Evolutionary conservation across 2,888 invertebrate genomes (phyloP).

Genomic region (Sphaerophoria taeniata): DNA sequence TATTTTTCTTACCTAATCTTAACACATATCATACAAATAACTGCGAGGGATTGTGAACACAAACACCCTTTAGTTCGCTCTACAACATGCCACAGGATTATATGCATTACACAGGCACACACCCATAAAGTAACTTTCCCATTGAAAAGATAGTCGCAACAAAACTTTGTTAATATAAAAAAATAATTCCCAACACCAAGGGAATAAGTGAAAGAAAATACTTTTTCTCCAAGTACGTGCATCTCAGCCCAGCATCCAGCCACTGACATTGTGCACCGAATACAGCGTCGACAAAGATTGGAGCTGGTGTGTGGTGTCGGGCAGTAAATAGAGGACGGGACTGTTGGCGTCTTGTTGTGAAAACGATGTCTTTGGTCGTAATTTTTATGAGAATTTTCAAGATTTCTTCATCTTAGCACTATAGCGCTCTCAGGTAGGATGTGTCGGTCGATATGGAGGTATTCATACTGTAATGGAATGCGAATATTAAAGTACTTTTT

Average conservation of each 20-base stretch:
- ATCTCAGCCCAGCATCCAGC: not conserved
- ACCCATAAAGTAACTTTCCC: conserved; percentile 24
- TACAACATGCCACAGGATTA: not conserved
- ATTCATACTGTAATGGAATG: conserved; percentile 31
- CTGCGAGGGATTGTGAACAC: not conserved
- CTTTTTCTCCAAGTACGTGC: conserved; percentile 10
- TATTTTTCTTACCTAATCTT: too few relatives aligned
- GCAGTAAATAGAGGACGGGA: too few relatives aligned
- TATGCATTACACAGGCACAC: not conserved
- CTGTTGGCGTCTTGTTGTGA: not conserved
- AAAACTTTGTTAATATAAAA: conserved; percentile 38
- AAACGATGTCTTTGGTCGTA: conserved; percentile 23
- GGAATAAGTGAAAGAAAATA: conserved; percentile 32
- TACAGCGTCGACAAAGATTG: too few relatives aligned
- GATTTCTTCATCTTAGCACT: conserved; percentile 34
- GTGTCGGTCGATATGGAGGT: not conserved
- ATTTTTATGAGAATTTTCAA: conserved; percentile 36
- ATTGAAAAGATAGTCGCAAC: conserved; percentile 26
- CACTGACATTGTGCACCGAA: too few relatives aligned
- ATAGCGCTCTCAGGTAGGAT: not conserved
- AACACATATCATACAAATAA: too few relatives aligned
- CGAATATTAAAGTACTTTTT: conserved; percentile 27
- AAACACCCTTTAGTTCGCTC: not conserved
- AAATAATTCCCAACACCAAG: conserved; percentile 23
- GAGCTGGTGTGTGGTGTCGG: too few relatives aligned